Evolutionary conservation across 2,888 invertebrate species (phyloP).

Genomic region (Thereva nobilitata): DNA sequence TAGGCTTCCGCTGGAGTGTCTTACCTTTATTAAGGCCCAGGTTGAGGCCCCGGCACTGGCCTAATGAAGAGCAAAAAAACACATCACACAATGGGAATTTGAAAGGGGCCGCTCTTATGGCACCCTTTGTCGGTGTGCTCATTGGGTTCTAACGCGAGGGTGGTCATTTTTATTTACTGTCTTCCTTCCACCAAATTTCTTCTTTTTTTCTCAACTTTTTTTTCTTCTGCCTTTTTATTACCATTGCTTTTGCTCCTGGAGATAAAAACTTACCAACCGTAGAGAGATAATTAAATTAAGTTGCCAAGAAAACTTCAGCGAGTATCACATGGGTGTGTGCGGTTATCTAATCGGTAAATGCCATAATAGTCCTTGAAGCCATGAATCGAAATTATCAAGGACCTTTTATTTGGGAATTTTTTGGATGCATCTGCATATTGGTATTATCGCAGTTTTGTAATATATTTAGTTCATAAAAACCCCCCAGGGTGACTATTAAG

Average conservation of each 20-base stretch:
- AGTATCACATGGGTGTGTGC: slow-evolving; percentile 1
- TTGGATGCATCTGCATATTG: slow-evolving; percentile 12
- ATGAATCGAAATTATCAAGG: neutral
- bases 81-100: slow-evolving; percentile 30
- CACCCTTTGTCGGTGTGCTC: slow-evolving; percentile 35
- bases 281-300: slow-evolving; percentile 34
- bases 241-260: slow-evolving; percentile 19
- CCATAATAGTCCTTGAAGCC: slow-evolving; percentile 19
- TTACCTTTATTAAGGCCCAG: neutral
- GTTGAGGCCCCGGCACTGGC: neutral
- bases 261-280: slow-evolving; percentile 30
- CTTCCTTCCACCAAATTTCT: slow-evolving; percentile 15
- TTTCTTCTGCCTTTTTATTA: neutral
- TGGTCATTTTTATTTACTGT: slow-evolving; percentile 34
- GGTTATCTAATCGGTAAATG: slow-evolving; percentile 21
- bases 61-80: slow-evolving; percentile 15
- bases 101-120: slow-evolving; percentile 30
- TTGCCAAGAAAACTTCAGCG: slow-evolving; percentile 19
- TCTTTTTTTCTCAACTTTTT: neutral
- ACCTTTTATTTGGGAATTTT: slow-evolving; percentile 13
- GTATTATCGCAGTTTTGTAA: neutral
- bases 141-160: slow-evolving; percentile 32
- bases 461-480: too few species aligned
- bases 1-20: neutral
- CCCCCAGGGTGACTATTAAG: too few species aligned